These are phyloP conservation scores for Pampus argenteus DNA, from an alignment of 2,797 vertebrate species.

Conservation along the genomic window DNA sequence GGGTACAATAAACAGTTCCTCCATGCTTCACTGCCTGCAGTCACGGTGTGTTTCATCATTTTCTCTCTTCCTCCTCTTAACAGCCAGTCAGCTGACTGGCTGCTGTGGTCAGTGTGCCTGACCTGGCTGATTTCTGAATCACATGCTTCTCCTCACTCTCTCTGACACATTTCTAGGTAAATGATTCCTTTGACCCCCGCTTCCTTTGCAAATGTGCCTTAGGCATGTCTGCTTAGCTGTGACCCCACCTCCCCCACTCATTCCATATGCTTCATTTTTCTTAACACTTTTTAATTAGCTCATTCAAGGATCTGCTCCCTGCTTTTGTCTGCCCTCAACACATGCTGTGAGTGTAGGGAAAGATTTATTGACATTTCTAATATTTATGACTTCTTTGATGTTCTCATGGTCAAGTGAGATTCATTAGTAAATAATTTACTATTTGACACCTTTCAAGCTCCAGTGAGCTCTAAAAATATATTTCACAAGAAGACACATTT, in stretches of 20 bases:
- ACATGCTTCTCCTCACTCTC: slow-evolving; percentile 60
- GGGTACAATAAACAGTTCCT: slow-evolving; percentile 96
- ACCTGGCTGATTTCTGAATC: slow-evolving; percentile 68
- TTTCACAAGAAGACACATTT: neutral
- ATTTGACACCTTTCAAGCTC: neutral
- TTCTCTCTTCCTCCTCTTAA: slow-evolving; percentile 1
- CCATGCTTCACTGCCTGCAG: slow-evolving; percentile 81
- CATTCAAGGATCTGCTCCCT: neutral
- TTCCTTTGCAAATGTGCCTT: slow-evolving; percentile 10
- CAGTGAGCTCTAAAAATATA: neutral
- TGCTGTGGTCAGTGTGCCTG: slow-evolving; percentile 57
- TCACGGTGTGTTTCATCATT: slow-evolving; percentile 65
- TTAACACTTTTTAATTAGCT: neutral
- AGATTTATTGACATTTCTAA: slow-evolving; percentile 24
- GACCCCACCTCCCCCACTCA: neutral
- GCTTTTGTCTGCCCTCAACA: neutral
- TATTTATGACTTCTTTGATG: slow-evolving; percentile 2
- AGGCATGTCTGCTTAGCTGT: slow-evolving; percentile 1
- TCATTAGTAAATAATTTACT: slow-evolving; percentile 29
- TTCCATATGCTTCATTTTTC: neutral
- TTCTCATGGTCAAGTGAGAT: neutral
- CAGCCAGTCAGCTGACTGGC: slow-evolving; percentile 63
- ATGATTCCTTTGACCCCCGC: slow-evolving; percentile 39
- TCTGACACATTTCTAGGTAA: slow-evolving; percentile 50
- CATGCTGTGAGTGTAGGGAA: neutral